Conservation (phyloP, 2,888 invertebrate species). For the Mylabris sibirica region DNA sequence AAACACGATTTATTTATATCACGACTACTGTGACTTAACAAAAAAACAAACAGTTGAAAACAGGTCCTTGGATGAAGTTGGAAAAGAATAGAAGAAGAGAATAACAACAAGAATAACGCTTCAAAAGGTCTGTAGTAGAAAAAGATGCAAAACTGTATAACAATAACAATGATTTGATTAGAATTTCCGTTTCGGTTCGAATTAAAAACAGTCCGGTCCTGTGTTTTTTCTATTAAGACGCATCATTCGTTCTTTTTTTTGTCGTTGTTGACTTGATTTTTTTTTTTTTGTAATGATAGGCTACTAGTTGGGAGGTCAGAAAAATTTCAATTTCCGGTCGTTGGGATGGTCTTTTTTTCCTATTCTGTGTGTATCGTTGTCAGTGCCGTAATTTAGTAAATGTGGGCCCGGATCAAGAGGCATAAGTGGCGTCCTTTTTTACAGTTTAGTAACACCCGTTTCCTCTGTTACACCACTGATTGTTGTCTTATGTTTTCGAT, state of each 20-base stretch:
- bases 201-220: not conserved
- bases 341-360: not conserved
- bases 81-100: too few species aligned
- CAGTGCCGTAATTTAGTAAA: too few species aligned
- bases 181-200: not conserved
- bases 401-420: too few species aligned
- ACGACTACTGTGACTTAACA: not conserved
- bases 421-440: too few species aligned
- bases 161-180: not conserved
- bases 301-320: conserved; percentile 1
- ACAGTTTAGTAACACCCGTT: too few species aligned
- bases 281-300: not conserved
- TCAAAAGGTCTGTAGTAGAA: too few species aligned
- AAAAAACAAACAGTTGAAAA: not conserved
- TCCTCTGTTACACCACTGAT: too few species aligned
- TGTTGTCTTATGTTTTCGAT: too few species aligned
- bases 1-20: not conserved
- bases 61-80: too few species aligned
- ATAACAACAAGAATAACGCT: not conserved
- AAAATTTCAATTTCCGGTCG: not conserved
- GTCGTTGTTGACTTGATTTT: too few species aligned
- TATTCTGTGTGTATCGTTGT: not conserved
- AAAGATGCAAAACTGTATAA: too few species aligned
- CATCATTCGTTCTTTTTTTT: too few species aligned
- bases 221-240: not conserved